Evolutionary conservation across 2,888 invertebrate genomes (phyloP).

Genomic region (Anagyrus pseudococci): DNA sequence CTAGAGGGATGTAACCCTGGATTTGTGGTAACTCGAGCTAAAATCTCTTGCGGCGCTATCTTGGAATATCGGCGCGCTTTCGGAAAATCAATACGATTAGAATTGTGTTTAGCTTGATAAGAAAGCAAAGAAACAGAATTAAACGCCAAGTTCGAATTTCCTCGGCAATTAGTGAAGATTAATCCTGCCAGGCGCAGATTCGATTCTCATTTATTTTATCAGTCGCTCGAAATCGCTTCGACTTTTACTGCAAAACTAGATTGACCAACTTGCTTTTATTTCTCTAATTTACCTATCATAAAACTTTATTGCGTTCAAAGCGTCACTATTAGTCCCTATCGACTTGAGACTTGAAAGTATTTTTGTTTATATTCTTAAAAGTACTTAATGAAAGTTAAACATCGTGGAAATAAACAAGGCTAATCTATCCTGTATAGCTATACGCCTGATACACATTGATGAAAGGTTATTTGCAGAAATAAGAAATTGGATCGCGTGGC

Average conservation of each 20-base stretch:
- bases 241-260: too few relatives aligned
- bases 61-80: constrained; percentile 50
- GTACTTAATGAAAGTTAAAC: too few relatives aligned
- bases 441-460: too few relatives aligned
- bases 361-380: too few relatives aligned
- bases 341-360: too few relatives aligned
- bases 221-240: constrained; percentile 38
- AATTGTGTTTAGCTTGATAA: too few relatives aligned
- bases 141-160: constrained; percentile 28
- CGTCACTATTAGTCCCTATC: too few relatives aligned
- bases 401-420: too few relatives aligned
- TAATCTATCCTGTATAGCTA: too few relatives aligned
- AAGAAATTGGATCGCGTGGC: constrained; percentile 31
- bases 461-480: neutral
- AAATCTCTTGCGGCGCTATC: constrained; percentile 57
- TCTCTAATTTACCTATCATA: too few relatives aligned
- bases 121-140: constrained; percentile 3
- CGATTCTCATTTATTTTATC: constrained; percentile 56
- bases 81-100: constrained; percentile 36
- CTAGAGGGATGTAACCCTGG: constrained; percentile 58
- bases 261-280: too few relatives aligned
- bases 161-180: constrained; percentile 53
- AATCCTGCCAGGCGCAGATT: constrained; percentile 46
- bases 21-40: constrained; percentile 59
- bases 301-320: too few relatives aligned